Evolutionary conservation across 2,113 vertebrate species (phyloP), one percentile per base, ranked within the genome.

Genomic region (Perca fluviatilis): DNA sequence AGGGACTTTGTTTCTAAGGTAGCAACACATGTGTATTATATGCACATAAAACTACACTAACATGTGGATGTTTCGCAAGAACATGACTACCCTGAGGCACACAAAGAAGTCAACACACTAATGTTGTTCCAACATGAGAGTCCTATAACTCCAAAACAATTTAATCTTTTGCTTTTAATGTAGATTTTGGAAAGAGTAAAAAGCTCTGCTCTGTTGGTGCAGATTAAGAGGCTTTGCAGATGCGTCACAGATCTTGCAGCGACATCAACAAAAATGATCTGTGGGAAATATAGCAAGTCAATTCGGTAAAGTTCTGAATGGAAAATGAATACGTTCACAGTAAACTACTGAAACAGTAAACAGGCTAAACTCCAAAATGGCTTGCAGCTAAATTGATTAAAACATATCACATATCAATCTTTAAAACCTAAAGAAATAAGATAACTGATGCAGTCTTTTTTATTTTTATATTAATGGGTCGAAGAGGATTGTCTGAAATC

Each of bases 201-300:
- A 63, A 43, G 49, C 21, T 25, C 30, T 13, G 27, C 27, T 27
- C 27, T 27, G 27, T 27, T 27, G 19, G 13, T 74, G 47, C 30
- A 54, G 74, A 65, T 65, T 76, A 30, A 57, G 23, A 76, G 62
- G 74, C 36, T 56, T 66, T 56, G 62, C 33, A 43, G 61, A n/a
- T 75, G 47, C 16, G 61, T 75, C 73, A 54, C 61, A 46, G 11
- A 65, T 13, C 60, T 58, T 5, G 0, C 18, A 51, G 4, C 43
- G 1, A 25, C 2, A 1, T 51, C 25, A 74, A 61, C 27, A 11
- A n/a, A 40, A 51, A 62, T 21, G 6, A 27, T 27, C n/a, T 14
- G 15, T 75, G 46, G 58, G 58, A 63, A 25, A 75, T 19, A 15
- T 63, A 19, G 30, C 0, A 43, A 10, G 2, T 27, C 7, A 56